Conservation (phyloP, 2,888 invertebrate species). For the Neoaliturus tenellus region DNA sequence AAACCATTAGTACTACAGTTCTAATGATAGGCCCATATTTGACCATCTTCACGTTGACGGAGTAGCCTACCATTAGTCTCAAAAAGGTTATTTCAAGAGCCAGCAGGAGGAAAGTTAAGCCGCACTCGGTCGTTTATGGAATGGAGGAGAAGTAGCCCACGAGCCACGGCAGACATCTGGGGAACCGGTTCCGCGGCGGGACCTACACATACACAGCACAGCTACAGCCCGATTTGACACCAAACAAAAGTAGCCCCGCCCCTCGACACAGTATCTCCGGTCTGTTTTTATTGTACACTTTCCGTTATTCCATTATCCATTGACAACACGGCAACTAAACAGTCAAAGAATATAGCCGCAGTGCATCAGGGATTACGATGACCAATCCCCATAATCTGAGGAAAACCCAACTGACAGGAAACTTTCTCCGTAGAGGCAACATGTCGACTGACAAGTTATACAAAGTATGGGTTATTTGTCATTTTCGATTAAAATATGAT, state of each 20-base stretch:
- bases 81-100: neutral
- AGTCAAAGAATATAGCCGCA: too few species aligned
- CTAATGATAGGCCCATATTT: too few species aligned
- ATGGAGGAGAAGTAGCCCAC: slow-evolving; percentile 21
- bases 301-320: neutral
- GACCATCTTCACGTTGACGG: neutral
- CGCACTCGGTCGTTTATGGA: slow-evolving; percentile 1
- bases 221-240: neutral
- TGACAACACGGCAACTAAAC: too few species aligned
- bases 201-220: too few species aligned
- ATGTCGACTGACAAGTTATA: too few species aligned
- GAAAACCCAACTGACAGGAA: too few species aligned
- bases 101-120: neutral
- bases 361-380: too few species aligned
- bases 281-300: neutral
- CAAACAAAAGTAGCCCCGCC: slow-evolving; percentile 2
- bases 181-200: neutral
- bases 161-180: slow-evolving; percentile 23
- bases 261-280: neutral
- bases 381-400: too few species aligned
- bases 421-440: too few species aligned
- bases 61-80: neutral
- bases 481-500: too few species aligned
- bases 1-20: too few species aligned
- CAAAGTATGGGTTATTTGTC: too few species aligned